Evolutionary conservation across 1,140 invertebrate species (phyloP), one percentile per base, ranked within the genome.

Genomic region (Drosophila lowei): DNA sequence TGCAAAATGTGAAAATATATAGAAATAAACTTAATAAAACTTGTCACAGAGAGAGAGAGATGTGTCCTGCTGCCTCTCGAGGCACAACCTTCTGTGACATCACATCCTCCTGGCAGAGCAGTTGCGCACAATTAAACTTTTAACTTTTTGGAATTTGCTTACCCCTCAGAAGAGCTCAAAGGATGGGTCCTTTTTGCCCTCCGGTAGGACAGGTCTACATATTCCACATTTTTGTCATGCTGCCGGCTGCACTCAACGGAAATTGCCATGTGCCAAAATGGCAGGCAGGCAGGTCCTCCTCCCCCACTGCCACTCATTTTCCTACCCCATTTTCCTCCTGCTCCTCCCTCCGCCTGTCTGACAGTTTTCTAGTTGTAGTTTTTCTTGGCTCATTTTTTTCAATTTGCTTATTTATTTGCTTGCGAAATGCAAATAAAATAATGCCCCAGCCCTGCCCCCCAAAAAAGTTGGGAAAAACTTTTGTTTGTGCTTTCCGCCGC

Each of bases 81-180:
- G 63, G 34, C 34, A 38, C 34, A 38, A 8, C 7, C 8, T 48
- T 0, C 23, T 18, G 18, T 47, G 41, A 49, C 43, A 52, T 46
- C 25, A 25, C 43, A 50, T 30, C 62, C 49, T 75, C 60, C 55
- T 71, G 23, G 4, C 72, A 71, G 30, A 9, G 30, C 0, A 77
- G 83, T 79, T 88, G 78, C 72, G 78, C 83, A 88, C 83, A 88
- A 88, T 88, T 88, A 88, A 88, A 88, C 83, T 88, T 88, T 88
- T 83, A 88, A 88, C 83, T 88, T 86, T 86, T 79, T 81, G 78
- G 49, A 70, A 62, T 81, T 88, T 56, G 57, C 57, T 71, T 80
- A 53, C 8, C 34, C 55, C 64, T 52, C 30, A 23, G 54, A 3
- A 28, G 16, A 25, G 13, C 30, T n/a, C 25, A 38, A 38, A 13